Evolutionary conservation across 2,888 invertebrate genomes (phyloP), one percentile per base, ranked within the genome.

Genomic region (Ophion costatus): DNA sequence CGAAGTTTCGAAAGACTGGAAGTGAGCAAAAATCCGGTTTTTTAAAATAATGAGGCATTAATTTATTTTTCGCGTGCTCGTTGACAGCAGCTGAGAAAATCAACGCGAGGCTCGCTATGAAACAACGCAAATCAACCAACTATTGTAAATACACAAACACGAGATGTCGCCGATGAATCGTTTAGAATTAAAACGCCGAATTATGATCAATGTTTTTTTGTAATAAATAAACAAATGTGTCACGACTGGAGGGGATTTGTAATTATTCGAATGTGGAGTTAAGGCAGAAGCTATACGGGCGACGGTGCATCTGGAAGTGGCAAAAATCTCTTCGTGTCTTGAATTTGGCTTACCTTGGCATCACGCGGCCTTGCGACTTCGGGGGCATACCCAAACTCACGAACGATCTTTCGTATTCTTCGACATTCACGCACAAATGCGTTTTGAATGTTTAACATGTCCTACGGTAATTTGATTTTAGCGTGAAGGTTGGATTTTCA

Each of bases 361-460:
- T 57, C 45, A 29, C n/a, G 56, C 73, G 82, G 71, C 83, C 83
- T 84, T 67, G 80, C 56, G 61, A 64, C 61, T 64, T 71, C 59
- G 67, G 67, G 73, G 73, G 22, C 78, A 71, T n/a, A 29, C 63
- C 80, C 76, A 73, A 82, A 80, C 76, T 80, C 71, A 38, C 76
- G 11, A 69, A 56, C 67, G 71, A 73, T 82, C 66, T 85, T 85
- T 85, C 85, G 82, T 85, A 85, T 85, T 85, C 85, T 57, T 82
- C 80, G 67, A 57, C 82, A 73, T 76, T 67, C 64, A 76, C 82
- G 71, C 76, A 76, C 63, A 85, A 80, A 82, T 82, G 76, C 85
- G 85, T 80, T 82, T 66, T 63, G 85, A 76, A 85, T 85, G 42
- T 80, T 82, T 77, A 85, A 82, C 71, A 80, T 61, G 45, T 75